Base-by-base conservation (phyloP, 2,888 invertebrate genomes). In the Macaria notata region DNA sequence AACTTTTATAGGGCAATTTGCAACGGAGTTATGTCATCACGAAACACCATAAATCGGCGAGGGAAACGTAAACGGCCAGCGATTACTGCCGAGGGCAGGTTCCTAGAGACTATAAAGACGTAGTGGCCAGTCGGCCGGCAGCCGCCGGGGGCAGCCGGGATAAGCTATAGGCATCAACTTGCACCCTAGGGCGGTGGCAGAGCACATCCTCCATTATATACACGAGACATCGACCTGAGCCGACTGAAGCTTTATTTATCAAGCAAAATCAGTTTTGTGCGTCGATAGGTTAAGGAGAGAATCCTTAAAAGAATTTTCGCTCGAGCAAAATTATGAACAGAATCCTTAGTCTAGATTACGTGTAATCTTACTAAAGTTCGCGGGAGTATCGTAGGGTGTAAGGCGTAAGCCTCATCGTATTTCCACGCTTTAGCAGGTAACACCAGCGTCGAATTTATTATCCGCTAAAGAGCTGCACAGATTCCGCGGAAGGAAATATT, bases 1-100 rank as follows among this genome's bases (percentile, higher is more conserved):
- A 84, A 81, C 83, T 84, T 87, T 87, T 85, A 88, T 86, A 76
- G 83, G 78, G 84, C 83, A 78, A 83, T 86, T 86, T 77, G 79
- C 78, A 79, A 79, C 78, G 71, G 79, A 83, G 83, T 86, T 86
- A 83, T 83, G 83, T 84, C 84, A 84, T 86, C 84, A 81, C 76
- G 79, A 78, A 81, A 78, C 74, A 75, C 76, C 76, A 83, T 86
- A 84, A 87, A 88, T 86, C 78, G 81, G 77, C 69, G 73, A 68
- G 71, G 72, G 76, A 76, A 77, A 79, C 80, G 82, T 82, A 79
- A 87, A 84, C 82, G 80, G 76, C 72, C 75, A 72, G 68, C 80
- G 81, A 84, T 83, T 83, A 63, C 54, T 54, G 60, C 54, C 51
- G 43, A 44, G 45, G 48, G 48, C 44, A 58, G 58, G 54, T 51